Evolutionary conservation across 2,113 vertebrate species (phyloP).

Genomic region (Gobio gobio): DNA sequence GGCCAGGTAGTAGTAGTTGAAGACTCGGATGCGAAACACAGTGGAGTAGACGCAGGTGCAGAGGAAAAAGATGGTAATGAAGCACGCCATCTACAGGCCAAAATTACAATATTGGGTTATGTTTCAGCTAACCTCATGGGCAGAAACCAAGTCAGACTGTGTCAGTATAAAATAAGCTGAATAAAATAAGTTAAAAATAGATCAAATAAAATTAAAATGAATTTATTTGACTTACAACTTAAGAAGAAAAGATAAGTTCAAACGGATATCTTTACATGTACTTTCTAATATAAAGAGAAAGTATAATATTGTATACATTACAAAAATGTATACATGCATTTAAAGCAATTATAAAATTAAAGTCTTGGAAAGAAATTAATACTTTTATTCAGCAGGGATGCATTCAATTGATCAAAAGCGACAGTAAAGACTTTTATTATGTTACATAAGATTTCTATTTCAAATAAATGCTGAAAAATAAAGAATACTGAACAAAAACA

Average conservation of each 20-base stretch:
- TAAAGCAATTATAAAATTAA: no score
- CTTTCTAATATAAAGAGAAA: no score
- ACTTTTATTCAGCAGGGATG: not conserved
- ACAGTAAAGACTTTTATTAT: not conserved
- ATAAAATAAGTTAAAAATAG: not conserved
- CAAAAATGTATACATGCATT: no score
- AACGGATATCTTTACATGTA: not conserved
- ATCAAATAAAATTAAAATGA: no score
- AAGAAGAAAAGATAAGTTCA: not conserved
- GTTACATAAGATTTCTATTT: not conserved
- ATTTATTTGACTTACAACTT: not conserved
- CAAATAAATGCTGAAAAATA: no score
- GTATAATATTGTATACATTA: no score
- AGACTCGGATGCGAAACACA: slow-evolving; percentile 96
- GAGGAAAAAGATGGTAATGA: slow-evolving; percentile 96
- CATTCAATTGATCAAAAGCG: not conserved
- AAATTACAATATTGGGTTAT: not conserved
- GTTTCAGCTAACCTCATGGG: not conserved
- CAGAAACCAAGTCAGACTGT: no score
- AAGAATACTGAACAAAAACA: not conserved
- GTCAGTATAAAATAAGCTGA: not conserved
- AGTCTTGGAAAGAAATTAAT: not conserved
- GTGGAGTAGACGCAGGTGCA: slow-evolving; percentile 98
- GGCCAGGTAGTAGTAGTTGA: slow-evolving; percentile 98
- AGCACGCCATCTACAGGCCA: slow-evolving; percentile 90